Percentiles rank a stretch among this genome's conserved stretches.
Conservation (phyloP, 2,113 vertebrate species). For the Corythornis cristatus region DNA sequence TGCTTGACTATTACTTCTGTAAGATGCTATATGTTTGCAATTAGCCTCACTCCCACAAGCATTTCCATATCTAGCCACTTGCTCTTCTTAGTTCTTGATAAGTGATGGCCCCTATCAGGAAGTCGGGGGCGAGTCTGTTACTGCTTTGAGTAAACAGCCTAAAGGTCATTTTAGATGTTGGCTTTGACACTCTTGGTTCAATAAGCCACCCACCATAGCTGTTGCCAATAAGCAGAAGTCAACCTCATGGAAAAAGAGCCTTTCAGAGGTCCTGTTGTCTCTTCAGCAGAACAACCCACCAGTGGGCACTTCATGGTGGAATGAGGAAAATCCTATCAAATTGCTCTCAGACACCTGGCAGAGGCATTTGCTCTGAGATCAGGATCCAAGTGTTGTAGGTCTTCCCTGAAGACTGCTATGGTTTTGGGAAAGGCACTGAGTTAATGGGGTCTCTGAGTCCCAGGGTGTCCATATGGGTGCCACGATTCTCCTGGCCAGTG, state of each 20-base stretch:
- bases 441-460: neutral
- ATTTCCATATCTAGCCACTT: slow-evolving; percentile 68
- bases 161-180: slow-evolving; percentile 70
- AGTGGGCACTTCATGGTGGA: neutral
- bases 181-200: slow-evolving; percentile 59
- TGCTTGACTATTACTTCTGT: neutral
- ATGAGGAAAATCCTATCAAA: neutral
- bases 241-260: slow-evolving; percentile 38
- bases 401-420: neutral
- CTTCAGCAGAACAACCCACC: neutral
- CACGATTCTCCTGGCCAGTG: neutral
- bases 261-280: neutral
- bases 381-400: neutral
- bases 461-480: neutral
- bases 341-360: neutral
- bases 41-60: slow-evolving; percentile 57
- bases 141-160: slow-evolving; percentile 66
- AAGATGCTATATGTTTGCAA: slow-evolving; percentile 13
- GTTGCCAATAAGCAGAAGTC: neutral
- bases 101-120: slow-evolving; percentile 61
- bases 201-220: slow-evolving; percentile 49
- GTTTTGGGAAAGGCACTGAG: neutral
- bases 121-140: slow-evolving; percentile 64
- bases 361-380: neutral
- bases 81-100: slow-evolving; percentile 67